Evolutionary conservation across 2,888 invertebrate species (phyloP).

Genomic region (Drosophila nr. medialis): DNA sequence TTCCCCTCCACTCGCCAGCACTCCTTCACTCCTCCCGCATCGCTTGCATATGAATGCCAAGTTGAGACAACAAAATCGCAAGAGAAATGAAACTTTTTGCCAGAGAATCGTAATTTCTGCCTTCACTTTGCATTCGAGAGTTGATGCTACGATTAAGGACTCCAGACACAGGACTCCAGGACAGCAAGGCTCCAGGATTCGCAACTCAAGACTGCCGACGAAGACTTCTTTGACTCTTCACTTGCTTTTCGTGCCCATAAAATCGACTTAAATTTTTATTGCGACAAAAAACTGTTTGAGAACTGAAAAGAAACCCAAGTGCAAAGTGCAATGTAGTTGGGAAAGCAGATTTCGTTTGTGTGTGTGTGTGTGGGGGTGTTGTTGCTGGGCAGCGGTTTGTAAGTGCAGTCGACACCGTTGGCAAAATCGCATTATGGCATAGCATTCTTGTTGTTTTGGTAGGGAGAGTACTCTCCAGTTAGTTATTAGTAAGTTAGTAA

Average conservation of each 20-base stretch:
- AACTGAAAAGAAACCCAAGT: conserved; percentile 60
- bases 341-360: conserved; percentile 12
- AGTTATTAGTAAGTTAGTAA: too few species aligned
- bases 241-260: conserved; percentile 68
- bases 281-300: conserved; percentile 68
- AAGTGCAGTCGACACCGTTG: conserved; percentile 48
- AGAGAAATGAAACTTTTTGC: conserved; percentile 70
- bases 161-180: conserved; percentile 18
- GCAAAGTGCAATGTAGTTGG: conserved; percentile 52
- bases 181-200: conserved; percentile 4
- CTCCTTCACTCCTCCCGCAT: too few species aligned
- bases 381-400: conserved; percentile 32
- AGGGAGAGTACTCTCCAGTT: background rate
- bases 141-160: conserved; percentile 40
- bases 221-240: conserved; percentile 39
- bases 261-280: conserved; percentile 79
- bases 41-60: conserved; percentile 60
- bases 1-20: too few species aligned
- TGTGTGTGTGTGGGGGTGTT: background rate
- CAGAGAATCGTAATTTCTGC: conserved; percentile 60
- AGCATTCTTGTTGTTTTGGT: conserved; percentile 22
- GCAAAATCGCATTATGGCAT: conserved; percentile 64
- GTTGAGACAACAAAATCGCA: conserved; percentile 74
- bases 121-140: conserved; percentile 57
- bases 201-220: conserved; percentile 33